Percentiles rank a stretch among this genome's conserved stretches.
Evolutionary conservation across 2,888 invertebrate genomes (phyloP).

Genomic region (Mycalesis mineus): DNA sequence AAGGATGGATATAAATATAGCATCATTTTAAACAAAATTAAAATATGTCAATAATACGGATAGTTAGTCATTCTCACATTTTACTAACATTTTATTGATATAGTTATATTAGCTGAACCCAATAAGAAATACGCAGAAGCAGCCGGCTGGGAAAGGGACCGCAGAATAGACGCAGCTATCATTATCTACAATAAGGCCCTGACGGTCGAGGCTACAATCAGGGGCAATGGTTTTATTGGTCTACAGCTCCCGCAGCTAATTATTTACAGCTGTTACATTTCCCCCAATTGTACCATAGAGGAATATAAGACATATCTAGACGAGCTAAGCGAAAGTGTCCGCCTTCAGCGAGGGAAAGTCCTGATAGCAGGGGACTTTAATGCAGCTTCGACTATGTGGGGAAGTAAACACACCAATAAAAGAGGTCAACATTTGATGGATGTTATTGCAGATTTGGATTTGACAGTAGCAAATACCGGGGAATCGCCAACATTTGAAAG

Average conservation of each 20-base stretch:
- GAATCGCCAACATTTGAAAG: not conserved
- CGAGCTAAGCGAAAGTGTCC: not conserved
- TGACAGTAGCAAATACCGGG: not conserved
- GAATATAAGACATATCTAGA: not conserved
- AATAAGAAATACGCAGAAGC: not conserved
- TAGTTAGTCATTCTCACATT: too few relatives aligned
- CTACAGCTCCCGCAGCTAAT: not conserved
- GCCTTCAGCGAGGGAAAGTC: not conserved
- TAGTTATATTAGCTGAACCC: not conserved
- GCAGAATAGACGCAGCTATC: not conserved
- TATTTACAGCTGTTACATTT: not conserved
- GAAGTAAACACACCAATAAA: not conserved
- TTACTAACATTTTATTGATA: too few relatives aligned
- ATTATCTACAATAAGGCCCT: not conserved
- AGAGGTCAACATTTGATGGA: not conserved
- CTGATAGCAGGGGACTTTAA: not conserved
- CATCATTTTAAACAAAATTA: too few relatives aligned
- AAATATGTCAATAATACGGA: too few relatives aligned
- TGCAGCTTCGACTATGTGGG: not conserved
- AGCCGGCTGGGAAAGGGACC: not conserved
- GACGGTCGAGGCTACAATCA: not conserved
- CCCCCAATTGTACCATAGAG: not conserved
- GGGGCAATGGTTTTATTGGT: not conserved
- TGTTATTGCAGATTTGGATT: not conserved
- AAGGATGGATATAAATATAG: too few relatives aligned